These are phyloP conservation scores for Lepidotrigona ventralis DNA, from an alignment of 1,140 invertebrate genomes.

Conservation along the genomic window DNA sequence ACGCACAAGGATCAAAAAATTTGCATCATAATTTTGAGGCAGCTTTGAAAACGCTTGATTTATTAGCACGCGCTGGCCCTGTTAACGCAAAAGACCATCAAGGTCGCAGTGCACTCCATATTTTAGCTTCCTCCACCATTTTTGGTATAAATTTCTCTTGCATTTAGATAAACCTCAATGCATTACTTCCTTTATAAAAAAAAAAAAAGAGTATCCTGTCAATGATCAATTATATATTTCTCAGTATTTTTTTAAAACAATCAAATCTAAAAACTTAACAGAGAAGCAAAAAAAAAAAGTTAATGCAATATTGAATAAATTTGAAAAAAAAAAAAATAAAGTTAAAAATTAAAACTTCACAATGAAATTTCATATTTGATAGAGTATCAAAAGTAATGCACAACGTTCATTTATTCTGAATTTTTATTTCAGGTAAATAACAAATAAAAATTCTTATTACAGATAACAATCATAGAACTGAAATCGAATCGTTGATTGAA, in stretches of 20 bases:
- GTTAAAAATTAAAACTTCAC: background rate
- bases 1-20: slow-evolving; percentile 64
- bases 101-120: slow-evolving; percentile 74
- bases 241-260: background rate
- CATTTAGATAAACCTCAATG: no score
- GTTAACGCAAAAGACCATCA: slow-evolving; percentile 75
- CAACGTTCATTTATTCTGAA: background rate
- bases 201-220: background rate
- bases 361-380: background rate
- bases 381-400: background rate
- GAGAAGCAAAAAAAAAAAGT: no score
- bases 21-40: slow-evolving; percentile 68
- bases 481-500: slow-evolving; percentile 72
- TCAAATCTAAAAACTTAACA: background rate
- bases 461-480: slow-evolving; percentile 68
- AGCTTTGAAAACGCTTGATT: slow-evolving; percentile 69
- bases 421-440: background rate
- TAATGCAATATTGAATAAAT: background rate
- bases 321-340: background rate
- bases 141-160: slow-evolving; percentile 63
- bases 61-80: slow-evolving; percentile 72
- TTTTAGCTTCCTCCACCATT: slow-evolving; percentile 71
- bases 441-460: slow-evolving; percentile 13
- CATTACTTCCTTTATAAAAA: background rate
- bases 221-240: slow-evolving; percentile 1